Evolutionary conservation across 2,797 vertebrate genomes (phyloP), one percentile per base, ranked within the genome.

Genomic region (Sebastes itinus): DNA sequence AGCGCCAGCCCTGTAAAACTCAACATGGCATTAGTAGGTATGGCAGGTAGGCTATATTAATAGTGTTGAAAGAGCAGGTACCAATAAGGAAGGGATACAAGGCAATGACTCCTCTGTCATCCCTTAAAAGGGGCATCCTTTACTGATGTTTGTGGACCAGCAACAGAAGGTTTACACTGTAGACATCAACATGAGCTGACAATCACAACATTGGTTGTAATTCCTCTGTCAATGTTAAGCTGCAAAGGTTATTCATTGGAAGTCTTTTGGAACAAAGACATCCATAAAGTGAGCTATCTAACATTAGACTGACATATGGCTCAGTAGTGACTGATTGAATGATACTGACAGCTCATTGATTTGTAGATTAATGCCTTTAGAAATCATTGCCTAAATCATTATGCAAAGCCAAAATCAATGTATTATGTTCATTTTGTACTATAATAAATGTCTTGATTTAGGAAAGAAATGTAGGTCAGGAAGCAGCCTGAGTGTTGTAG

Each of bases 351-450:
- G 63, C 33, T 87, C 70, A 89, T 75, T 90, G 78, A 89, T 89
- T 81, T 78, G 30, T 88, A 86, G 64, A 77, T 87, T 78, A 64
- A 72, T 83, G 64, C 52, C 55, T 84, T 83, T 80, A 56, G 1
- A 68, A 87, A 87, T 88, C 58, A 83, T 78, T 72, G 38, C 67
- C 12, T 77, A 18, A 88, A 92, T 92, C 85, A 86, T 67, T 82
- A 79, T 63, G 55, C 16, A 67, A 78, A 88, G 23, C 52, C 64
- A 66, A 86, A 61, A 84, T 86, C 35, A 30, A 72, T 78, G 68
- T 82, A 73, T 73, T 52, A 71, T 78, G 62, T 83, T 86, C 38
- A 87, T 54, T 80, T 74, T 87, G 63, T 88, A 65, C 5, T 63
- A 72, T 82, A 75, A 46, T 84, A 69, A 80, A 82, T 77, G 56